Percentiles rank a stretch among this genome's conserved stretches.
phyloP scores from a whole-genome alignment of 1,140 invertebrate species.

The Charaxes varanes region DNA sequence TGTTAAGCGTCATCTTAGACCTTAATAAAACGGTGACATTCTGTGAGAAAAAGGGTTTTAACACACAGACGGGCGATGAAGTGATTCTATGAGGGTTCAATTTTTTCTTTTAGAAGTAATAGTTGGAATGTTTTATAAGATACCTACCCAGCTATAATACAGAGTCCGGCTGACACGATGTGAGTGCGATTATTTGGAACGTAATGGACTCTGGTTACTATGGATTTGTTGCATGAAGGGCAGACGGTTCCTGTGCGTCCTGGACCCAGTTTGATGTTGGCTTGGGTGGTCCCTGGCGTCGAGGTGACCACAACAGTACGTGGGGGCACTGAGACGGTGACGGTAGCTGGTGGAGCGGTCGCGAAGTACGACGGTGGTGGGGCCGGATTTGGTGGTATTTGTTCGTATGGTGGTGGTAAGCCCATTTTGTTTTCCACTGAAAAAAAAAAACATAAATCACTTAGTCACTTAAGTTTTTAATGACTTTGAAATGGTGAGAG shows the following conservation, averaged over 20 bases:
- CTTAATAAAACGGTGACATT: too few species aligned
- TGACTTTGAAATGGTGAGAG: too few species aligned
- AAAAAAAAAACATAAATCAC: constrained; percentile 13
- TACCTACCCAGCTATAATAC: constrained; percentile 55
- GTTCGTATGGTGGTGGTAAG: constrained; percentile 55
- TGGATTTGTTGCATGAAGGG: constrained; percentile 47
- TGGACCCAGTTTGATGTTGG: constrained; percentile 42
- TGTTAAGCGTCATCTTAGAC: too few species aligned
- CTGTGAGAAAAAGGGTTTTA: too few species aligned
- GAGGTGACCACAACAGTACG: constrained; percentile 47
- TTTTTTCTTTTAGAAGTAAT: too few species aligned
- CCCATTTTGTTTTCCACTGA: constrained; percentile 69
- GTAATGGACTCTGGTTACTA: constrained; percentile 56
- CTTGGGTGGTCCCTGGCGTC: constrained; percentile 14
- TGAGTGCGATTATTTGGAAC: constrained; percentile 58
- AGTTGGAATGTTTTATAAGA: too few species aligned
- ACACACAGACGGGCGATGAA: too few species aligned
- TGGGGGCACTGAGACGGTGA: constrained; percentile 18
- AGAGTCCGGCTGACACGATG: constrained; percentile 57
- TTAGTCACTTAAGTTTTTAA: too few species aligned
- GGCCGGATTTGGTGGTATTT: constrained; percentile 40
- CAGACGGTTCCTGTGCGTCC: constrained; percentile 57
- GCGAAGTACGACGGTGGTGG: constrained; percentile 61
- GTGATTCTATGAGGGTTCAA: too few species aligned
- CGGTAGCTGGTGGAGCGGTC: constrained; percentile 41